Base-by-base conservation (phyloP, 2,888 invertebrate genomes). In the Nematopogon swammerdamellus region DNA sequence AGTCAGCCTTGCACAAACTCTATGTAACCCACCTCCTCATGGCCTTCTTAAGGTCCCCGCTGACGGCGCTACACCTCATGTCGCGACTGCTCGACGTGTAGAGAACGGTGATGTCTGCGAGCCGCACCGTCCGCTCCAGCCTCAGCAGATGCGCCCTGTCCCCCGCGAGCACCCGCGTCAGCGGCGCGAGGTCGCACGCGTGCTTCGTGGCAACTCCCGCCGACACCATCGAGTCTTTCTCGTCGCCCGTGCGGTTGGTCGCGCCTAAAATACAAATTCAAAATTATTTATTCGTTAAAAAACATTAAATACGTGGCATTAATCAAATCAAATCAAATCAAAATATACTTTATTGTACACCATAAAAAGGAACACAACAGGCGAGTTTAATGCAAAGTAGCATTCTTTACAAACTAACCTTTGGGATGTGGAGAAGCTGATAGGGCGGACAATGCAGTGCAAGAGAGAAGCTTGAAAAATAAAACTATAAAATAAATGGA, bases 171-270 rank as follows among this genome's bases (percentile, higher is more conserved):
- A 89, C 73, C 70, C 85, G 86, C 1, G 93, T 80, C 53, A 95
- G 75, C 0, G 95, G 92, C 19, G 82, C 72, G 49, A 98, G 79
- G 75, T 98, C 98, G 18, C 80, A 81, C 17, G 89, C 85, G 65
- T 87, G 87, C 46, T 88, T 85, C 52, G 88, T 84, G 66, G 95
- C 83, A 44, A 96, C 94, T 0, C 97, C 97, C 1, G 86, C 87
- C 17, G 85, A 84, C 1, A 94, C 88, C 86, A 96, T 94, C 0
- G 91, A 86, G 2, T 85, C 76, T n/a, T 80, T 72, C 57, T 85
- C 82, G 19, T 83, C 80, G 1, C 89, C 86, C 0, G 84, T 84
- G 49, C 91, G 80, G 44, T 88, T 83, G 0, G 89, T 87, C 18
- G 92, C 82, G 0, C 91, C 87, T 87, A 16, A 52, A 49, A 45